Conservation (phyloP, 1,140 invertebrate genomes). For the Drosophila bifasciata region DNA sequence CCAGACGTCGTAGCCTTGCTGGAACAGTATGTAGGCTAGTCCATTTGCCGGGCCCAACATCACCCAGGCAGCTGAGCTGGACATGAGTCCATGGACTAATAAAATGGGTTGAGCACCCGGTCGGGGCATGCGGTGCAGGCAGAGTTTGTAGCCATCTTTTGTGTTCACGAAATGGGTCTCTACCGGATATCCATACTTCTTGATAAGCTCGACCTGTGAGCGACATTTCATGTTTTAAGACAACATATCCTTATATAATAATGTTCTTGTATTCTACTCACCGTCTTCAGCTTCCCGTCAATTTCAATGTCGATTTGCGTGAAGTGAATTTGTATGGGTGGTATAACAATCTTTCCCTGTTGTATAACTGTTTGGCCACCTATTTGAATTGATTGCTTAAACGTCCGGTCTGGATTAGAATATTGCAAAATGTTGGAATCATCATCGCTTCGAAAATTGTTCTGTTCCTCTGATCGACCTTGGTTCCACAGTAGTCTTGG, state of each 20-base stretch:
- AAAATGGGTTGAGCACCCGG: constrained; percentile 83
- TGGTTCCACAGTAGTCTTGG: no score
- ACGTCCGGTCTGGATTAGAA: no score
- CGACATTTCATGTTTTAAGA: background rate
- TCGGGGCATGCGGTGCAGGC: constrained; percentile 82
- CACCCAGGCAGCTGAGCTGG: constrained; percentile 86
- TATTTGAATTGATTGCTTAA: no score
- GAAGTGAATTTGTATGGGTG: background rate
- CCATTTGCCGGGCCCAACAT: constrained; percentile 85
- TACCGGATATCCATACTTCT: constrained; percentile 85
- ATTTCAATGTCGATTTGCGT: constrained; percentile 2
- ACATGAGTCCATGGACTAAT: constrained; percentile 88
- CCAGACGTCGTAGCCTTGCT: constrained; percentile 90
- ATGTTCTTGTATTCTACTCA: background rate
- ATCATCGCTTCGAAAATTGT: no score
- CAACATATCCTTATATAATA: background rate
- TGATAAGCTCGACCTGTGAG: constrained; percentile 70
- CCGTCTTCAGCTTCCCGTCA: constrained; percentile 13
- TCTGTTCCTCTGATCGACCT: no score
- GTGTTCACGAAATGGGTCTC: constrained; percentile 85
- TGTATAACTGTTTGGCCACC: no score
- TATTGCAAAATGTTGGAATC: no score
- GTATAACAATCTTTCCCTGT: no score
- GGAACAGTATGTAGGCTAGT: constrained; percentile 87
- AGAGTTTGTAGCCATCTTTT: constrained; percentile 85